A percentile compares a stretch with the other conserved stretches of the same genome.
Evolutionary conservation across 2,113 vertebrate genomes (phyloP).

Genomic region (Paratilapia polleni): DNA sequence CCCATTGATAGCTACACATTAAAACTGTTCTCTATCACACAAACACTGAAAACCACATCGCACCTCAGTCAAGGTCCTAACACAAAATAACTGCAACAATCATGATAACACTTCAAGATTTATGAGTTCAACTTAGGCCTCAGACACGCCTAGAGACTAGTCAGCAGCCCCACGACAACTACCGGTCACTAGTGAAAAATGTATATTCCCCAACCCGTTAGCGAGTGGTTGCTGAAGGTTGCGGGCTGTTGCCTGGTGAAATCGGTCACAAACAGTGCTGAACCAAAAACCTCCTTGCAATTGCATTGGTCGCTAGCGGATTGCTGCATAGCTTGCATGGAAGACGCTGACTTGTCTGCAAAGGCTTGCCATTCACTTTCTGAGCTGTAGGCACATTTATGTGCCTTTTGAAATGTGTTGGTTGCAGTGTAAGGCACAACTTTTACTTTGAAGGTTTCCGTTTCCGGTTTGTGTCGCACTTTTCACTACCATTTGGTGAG

Average conservation of each 20-base stretch:
- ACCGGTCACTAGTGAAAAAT: too few species aligned
- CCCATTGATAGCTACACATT: background rate
- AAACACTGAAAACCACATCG: background rate
- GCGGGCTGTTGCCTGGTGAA: background rate
- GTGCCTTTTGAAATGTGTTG: too few species aligned
- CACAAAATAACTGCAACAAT: background rate
- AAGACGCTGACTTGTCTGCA: background rate
- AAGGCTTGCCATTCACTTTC: too few species aligned
- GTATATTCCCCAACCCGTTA: background rate
- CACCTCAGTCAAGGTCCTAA: background rate
- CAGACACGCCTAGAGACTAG: too few species aligned
- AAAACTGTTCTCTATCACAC: background rate
- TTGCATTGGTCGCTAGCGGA: background rate
- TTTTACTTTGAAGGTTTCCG: too few species aligned
- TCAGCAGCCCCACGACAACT: too few species aligned
- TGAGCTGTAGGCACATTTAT: too few species aligned
- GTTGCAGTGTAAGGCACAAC: too few species aligned
- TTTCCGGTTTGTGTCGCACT: background rate
- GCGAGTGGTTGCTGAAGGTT: background rate
- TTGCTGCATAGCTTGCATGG: background rate
- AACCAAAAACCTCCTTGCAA: background rate
- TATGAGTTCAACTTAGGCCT: background rate
- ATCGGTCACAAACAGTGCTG: background rate
- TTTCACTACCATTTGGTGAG: background rate
- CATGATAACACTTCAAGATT: background rate